phyloP scores from a whole-genome alignment of 2,797 vertebrate species.

The Chelidonichthys spinosus region DNA sequence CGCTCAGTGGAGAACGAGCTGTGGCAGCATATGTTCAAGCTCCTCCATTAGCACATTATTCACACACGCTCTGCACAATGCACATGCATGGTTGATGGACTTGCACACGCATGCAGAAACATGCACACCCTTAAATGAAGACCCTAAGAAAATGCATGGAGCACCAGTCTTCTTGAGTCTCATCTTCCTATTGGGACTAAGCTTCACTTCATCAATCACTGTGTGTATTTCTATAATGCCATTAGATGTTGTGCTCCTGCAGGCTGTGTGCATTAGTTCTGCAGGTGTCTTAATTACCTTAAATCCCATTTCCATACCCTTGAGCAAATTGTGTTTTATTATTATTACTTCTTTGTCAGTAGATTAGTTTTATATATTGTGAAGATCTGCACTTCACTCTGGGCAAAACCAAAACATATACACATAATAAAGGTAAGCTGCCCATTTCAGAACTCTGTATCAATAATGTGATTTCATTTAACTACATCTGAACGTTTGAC shows the following conservation, averaged over 20 bases:
- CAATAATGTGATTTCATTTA: neutral
- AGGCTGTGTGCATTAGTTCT: constrained; percentile 24
- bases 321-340: constrained; percentile 22
- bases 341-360: neutral
- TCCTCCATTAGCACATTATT: constrained; percentile 60
- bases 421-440: neutral
- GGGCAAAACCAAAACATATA: neutral
- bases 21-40: constrained; percentile 68
- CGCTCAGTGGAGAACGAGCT: constrained; percentile 66
- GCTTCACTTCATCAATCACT: constrained; percentile 63
- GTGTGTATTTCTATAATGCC: constrained; percentile 39
- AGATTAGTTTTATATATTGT: neutral
- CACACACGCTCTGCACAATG: constrained; percentile 34
- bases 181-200: constrained; percentile 59
- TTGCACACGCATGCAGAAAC: constrained; percentile 18
- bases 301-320: constrained; percentile 18
- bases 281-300: constrained; percentile 55
- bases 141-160: constrained; percentile 38
- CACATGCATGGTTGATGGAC: constrained; percentile 29
- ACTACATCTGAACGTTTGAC: neutral
- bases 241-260: constrained; percentile 35
- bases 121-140: constrained; percentile 29
- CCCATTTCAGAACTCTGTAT: neutral
- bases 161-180: constrained; percentile 31
- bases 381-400: neutral